These are phyloP conservation scores for Parasteatoda lunata DNA, from an alignment of 2,888 invertebrate species.

Conservation along the genomic window DNA sequence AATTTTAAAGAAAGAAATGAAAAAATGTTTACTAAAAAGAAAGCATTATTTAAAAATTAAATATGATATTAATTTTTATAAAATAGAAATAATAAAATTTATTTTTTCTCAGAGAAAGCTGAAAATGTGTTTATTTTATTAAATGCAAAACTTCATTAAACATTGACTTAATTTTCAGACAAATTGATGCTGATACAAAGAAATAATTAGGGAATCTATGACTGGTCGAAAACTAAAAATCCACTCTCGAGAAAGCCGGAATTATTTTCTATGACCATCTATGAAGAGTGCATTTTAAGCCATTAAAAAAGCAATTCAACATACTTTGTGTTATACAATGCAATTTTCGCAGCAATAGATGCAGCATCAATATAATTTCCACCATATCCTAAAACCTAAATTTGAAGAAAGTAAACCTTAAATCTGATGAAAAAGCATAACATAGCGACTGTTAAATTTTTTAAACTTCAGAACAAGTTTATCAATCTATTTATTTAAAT, in stretches of 20 bases:
- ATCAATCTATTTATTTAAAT: too few relatives aligned
- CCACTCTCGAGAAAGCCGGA: neutral
- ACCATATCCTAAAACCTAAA: constrained; percentile 92
- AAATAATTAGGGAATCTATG: neutral
- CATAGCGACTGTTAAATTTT: too few relatives aligned
- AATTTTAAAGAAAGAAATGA: neutral
- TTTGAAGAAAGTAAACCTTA: constrained; percentile 56
- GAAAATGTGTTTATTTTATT: neutral
- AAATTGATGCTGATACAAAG: neutral
- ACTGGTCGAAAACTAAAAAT: neutral
- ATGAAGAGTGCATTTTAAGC: neutral
- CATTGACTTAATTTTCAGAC: neutral
- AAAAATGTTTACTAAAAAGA: neutral
- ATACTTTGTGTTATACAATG: constrained; percentile 85
- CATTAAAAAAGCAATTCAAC: neutral
- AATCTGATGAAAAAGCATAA: too few relatives aligned
- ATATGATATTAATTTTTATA: neutral
- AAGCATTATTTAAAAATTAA: neutral
- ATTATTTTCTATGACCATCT: constrained; percentile 3
- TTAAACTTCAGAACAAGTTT: too few relatives aligned
- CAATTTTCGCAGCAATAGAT: constrained; percentile 93
- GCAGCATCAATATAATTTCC: constrained; percentile 97
- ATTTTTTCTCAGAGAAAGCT: neutral
- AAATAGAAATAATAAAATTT: neutral
- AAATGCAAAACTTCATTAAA: neutral